These are phyloP conservation scores for Tapirus terrestris DNA, from an alignment of 2,113 vertebrate species.

Conservation along the genomic window DNA sequence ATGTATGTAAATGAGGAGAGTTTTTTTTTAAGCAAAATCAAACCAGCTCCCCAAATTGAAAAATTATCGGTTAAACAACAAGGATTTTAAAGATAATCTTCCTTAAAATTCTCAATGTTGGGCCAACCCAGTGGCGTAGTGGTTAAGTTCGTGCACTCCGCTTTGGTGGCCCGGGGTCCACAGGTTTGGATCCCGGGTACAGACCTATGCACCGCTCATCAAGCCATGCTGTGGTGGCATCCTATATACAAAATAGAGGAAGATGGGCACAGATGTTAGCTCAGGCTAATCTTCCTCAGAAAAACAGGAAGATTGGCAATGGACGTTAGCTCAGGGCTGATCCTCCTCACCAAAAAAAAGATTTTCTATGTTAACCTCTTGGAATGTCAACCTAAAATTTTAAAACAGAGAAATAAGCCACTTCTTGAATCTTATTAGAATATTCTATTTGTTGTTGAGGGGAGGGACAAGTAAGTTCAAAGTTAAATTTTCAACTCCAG, in stretches of 20 bases:
- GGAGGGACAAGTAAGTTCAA: not conserved
- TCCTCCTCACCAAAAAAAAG: not conserved
- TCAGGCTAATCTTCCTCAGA: too few species aligned
- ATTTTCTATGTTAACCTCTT: not conserved
- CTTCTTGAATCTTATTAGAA: not conserved
- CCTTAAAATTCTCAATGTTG: not conserved
- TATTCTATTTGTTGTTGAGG: not conserved
- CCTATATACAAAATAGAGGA: too few species aligned
- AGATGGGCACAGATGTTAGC: too few species aligned
- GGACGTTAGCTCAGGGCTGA: too few species aligned
- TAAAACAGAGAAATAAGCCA: not conserved
- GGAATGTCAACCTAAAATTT: not conserved
- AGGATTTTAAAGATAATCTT: not conserved
- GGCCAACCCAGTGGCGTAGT: too few species aligned
- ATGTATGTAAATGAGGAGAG: not conserved
- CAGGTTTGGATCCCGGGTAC: too few species aligned
- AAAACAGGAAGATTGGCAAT: too few species aligned
- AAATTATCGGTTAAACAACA: slow-evolving; percentile 9
- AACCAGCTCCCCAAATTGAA: not conserved
- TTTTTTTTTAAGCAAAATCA: slow-evolving; percentile 35
- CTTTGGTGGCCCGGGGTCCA: too few species aligned
- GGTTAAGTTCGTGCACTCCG: too few species aligned
- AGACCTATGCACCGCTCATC: too few species aligned
- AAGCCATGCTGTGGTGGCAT: too few species aligned
- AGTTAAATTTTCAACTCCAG: not conserved